Evolutionary conservation across 2,888 invertebrate genomes (phyloP), one percentile per base, ranked within the genome.

Genomic region (Micoletzkya japonica): DNA sequence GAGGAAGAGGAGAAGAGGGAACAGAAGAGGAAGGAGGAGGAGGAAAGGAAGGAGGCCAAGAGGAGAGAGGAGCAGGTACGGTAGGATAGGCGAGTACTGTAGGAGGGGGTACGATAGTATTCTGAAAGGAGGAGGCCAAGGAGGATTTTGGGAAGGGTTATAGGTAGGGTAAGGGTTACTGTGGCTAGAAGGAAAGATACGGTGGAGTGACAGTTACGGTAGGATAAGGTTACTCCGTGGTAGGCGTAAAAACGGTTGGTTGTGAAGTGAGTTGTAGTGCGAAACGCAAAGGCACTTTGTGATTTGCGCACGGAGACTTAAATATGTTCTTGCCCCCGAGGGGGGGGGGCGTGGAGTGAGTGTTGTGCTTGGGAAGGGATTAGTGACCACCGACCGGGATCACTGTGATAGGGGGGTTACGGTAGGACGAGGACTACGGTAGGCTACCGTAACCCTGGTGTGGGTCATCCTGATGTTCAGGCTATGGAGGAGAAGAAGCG

Each of bases 401-500:
- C n/a, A n/a, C n/a, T n/a, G n/a, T n/a, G n/a, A n/a, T n/a, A n/a
- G n/a, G n/a, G n/a, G n/a, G n/a, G n/a, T n/a, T n/a, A n/a, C n/a
- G n/a, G n/a, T n/a, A n/a, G n/a, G n/a, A n/a, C n/a, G n/a, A n/a
- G n/a, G n/a, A n/a, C n/a, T n/a, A n/a, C n/a, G n/a, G n/a, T n/a
- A n/a, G n/a, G n/a, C n/a, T n/a, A n/a, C n/a, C n/a, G n/a, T n/a
- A n/a, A n/a, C n/a, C n/a, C n/a, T n/a, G n/a, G n/a, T 14, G n/a
- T 44, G 14, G n/a, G 49, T n/a, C n/a, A n/a, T n/a, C n/a, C n/a
- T n/a, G n/a, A 57, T 30, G 4, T 76, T 6, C 59, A 79, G 74
- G 74, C 73, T 2, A 54, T 73, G n/a, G 77, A 81, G 39, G 76
- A 74, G 69, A 75, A 74, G 60, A 79, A 79, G 63, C 57, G 70